Base-by-base conservation (phyloP, 1,140 invertebrate species). In the Fopius arisanus region DNA sequence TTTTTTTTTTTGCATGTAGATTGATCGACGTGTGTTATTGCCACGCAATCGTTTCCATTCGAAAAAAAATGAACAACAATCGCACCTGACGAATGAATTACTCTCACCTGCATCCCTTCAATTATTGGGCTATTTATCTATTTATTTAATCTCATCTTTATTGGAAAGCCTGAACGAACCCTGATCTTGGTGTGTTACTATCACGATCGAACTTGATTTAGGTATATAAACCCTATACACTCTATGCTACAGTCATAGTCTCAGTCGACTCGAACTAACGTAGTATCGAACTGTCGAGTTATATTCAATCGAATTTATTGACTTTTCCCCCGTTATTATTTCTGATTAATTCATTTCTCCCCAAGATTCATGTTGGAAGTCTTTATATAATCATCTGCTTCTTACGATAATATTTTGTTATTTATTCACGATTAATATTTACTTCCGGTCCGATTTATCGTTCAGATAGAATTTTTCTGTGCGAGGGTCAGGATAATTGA, bases 221-320 rank as follows among this genome's bases (percentile, higher is more conserved):
- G 78, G 82, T 83, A 82, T 83, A 82, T 77, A 82, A 82, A 83
- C 78, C 80, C 29, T 65, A 65, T 83, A 83, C 78, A 81, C 78
- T 79, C 78, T 83, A 83, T 79, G 75, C 66, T 77, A 74, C 79
- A 82, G 79, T 81, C 77, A 74, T 78, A 81, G 79, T 79, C 80
- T 68, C 78, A 76, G 72, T 79, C 69, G 80, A 79, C 80, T 77
- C 82, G 78, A 79, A 82, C 78, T 80, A 82, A 83, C 78, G 76
- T 82, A 82, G 79, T 83, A 83, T 83, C 82, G 80, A 83, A 83
- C 82, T 79, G 77, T 81, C 80, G 82, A 83, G 82, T 83, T 83
- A 33, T 65, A 65, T 65, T 81, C 79, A 81, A 81, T 83, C 81
- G 80, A 81, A 83, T 81, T 83, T 79, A 79, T 78, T 78, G 78